These are phyloP conservation scores for Ptiloglossa arizonensis DNA, from an alignment of 1,140 invertebrate genomes.

Conservation along the genomic window DNA sequence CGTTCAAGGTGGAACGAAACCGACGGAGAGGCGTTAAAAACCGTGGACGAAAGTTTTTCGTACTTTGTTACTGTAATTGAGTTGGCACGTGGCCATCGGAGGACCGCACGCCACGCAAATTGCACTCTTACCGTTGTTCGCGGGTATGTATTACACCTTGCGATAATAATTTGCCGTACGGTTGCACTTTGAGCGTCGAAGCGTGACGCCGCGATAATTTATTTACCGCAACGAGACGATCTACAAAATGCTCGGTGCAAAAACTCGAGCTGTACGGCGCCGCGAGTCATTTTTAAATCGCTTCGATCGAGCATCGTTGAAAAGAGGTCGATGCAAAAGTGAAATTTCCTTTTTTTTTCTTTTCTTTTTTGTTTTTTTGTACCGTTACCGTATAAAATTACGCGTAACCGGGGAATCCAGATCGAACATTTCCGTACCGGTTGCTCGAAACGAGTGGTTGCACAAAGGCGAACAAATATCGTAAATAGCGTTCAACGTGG, in stretches of 20 bases:
- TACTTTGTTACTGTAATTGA: slow-evolving; percentile 5
- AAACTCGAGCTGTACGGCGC: background rate
- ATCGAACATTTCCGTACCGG: too few relatives aligned
- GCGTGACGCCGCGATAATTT: slow-evolving; percentile 29
- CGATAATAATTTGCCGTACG: slow-evolving; percentile 39
- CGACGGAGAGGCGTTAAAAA: too few relatives aligned
- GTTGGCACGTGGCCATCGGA: slow-evolving; percentile 23
- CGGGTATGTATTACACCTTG: slow-evolving; percentile 23
- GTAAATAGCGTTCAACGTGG: too few relatives aligned
- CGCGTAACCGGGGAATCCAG: too few relatives aligned
- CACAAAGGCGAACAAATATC: too few relatives aligned
- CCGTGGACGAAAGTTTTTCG: background rate
- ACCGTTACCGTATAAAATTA: too few relatives aligned
- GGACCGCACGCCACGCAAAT: slow-evolving; percentile 10
- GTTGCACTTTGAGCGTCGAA: slow-evolving; percentile 9
- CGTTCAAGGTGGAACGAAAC: too few relatives aligned
- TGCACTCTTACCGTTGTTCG: slow-evolving; percentile 31
- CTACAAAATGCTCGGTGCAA: background rate
- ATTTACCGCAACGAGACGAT: slow-evolving; percentile 1
- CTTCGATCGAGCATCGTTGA: too few relatives aligned
- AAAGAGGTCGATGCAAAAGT: too few relatives aligned
- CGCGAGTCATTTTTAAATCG: background rate
- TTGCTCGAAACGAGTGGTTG: too few relatives aligned
- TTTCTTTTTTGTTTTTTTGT: too few relatives aligned
- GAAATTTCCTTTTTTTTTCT: too few relatives aligned